Percentiles rank a stretch among this genome's conserved stretches.
Evolutionary conservation across 2,888 invertebrate genomes (phyloP).

Genomic region (Dynastes hyllus): DNA sequence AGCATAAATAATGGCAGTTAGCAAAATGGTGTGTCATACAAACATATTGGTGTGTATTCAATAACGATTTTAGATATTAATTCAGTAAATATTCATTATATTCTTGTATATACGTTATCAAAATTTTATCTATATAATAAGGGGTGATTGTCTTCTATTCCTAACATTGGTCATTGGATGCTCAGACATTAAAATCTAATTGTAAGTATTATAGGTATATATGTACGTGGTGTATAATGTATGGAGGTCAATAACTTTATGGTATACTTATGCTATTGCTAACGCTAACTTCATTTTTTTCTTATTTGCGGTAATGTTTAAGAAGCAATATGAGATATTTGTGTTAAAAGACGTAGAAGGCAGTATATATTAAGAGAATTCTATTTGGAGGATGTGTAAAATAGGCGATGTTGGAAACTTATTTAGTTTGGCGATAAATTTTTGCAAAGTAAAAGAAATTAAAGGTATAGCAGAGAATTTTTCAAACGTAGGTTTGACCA

Average conservation of each 20-base stretch:
- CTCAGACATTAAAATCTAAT: constrained; percentile 5
- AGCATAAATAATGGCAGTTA: constrained; percentile 22
- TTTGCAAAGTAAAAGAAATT: too few species aligned
- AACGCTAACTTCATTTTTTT: too few species aligned
- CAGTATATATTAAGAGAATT: too few species aligned
- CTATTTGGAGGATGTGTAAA: too few species aligned
- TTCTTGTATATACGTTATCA: constrained; percentile 20
- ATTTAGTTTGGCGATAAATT: too few species aligned
- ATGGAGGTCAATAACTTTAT: neutral
- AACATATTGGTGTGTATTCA: neutral
- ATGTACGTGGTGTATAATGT: neutral
- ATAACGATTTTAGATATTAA: neutral
- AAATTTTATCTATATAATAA: neutral
- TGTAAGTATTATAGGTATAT: neutral
- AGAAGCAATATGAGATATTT: too few species aligned
- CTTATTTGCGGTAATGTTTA: too few species aligned
- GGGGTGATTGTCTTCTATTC: constrained; percentile 43
- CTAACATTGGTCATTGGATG: constrained; percentile 36
- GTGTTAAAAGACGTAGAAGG: too few species aligned
- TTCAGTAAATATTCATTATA: neutral
- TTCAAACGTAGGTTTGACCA: too few species aligned
- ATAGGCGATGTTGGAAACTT: too few species aligned
- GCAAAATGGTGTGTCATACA: constrained; percentile 30
- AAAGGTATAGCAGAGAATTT: too few species aligned
- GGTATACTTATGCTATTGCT: neutral